Percentiles rank a stretch among this genome's conserved stretches.
Conservation (phyloP, 2,888 invertebrate genomes). For the Drosophila prostipennis region DNA sequence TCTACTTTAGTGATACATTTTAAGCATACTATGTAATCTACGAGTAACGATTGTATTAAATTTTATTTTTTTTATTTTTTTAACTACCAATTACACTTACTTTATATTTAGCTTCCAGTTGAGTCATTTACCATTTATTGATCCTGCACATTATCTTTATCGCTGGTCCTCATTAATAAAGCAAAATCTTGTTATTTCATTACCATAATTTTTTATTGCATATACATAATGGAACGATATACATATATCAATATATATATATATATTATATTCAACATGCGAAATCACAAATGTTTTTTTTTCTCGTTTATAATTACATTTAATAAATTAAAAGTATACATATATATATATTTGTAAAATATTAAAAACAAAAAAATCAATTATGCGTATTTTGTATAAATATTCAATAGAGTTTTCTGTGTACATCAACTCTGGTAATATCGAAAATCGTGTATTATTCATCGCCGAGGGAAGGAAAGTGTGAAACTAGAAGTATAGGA, state of each 20-base stretch:
- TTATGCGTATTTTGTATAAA: slow-evolving; percentile 14
- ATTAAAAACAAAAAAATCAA: slow-evolving; percentile 45
- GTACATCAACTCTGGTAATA: slow-evolving; percentile 18
- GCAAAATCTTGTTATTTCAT: slow-evolving; percentile 32
- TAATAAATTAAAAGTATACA: slow-evolving; percentile 51
- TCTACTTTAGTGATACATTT: slow-evolving; percentile 8
- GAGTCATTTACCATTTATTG: slow-evolving; percentile 54
- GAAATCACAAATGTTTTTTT: slow-evolving; percentile 51
- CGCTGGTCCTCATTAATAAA: slow-evolving; percentile 44
- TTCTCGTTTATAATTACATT: slow-evolving; percentile 43
- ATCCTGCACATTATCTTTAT: slow-evolving; percentile 9
- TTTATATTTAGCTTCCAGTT: slow-evolving; percentile 60
- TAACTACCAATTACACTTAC: slow-evolving; percentile 26
- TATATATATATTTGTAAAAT: slow-evolving; percentile 46
- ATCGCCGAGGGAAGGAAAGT: not conserved
- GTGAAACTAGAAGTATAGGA: not conserved
- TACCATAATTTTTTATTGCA: slow-evolving; percentile 36
- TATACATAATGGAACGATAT: slow-evolving; percentile 47
- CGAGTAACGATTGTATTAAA: slow-evolving; percentile 19
- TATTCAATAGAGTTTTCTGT: slow-evolving; percentile 22
- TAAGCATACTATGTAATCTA: slow-evolving; percentile 25
- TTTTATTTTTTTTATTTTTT: slow-evolving; percentile 33
- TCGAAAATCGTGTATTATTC: slow-evolving; percentile 50
- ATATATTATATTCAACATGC: slow-evolving; percentile 33
- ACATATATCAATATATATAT: slow-evolving; percentile 7